Base-by-base conservation (phyloP, 2,888 invertebrate genomes). In the Monoplex corrugatus region DNA sequence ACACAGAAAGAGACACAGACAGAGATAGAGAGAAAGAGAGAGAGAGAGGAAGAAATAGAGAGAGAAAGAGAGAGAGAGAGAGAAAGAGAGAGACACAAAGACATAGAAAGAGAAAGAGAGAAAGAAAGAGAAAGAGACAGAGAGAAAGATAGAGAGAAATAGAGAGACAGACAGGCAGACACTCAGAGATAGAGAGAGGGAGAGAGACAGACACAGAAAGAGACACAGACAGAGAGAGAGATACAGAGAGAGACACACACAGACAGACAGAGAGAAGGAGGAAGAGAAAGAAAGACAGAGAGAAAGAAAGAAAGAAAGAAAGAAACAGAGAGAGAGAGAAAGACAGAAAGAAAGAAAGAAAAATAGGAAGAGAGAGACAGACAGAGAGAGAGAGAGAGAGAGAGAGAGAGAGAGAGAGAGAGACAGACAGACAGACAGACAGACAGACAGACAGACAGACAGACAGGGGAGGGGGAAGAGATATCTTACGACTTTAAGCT, bases 41-140 rank as follows among this genome's bases (percentile, higher is more conserved):
- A 10, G 44, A 44, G 82, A 43, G 40, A 80, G 44, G 16, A 44
- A 68, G 83, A 87, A 45, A 72, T 35, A 87, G 87, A 87, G 83
- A 38, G 78, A 87, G 50, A 87, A 50, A 50, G 78, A 87, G 78
- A 45, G 50, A 78, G 78, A 44, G 75, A 45, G 50, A 45, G 75
- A 44, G 75, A 45, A 50, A 75, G 72, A 44, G 45, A 75, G 45
- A 44, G 44, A 68, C 43, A 72, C 43, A 72, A 44, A 72, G 72
- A 72, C 43, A 72, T 40, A 72, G 32, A 72, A 40, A 43, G 57
- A 57, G 72, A 72, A 44, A 72, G 72, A 72, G 72, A 50, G 82
- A 40, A n/a, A 68, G 68, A 6, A 80, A 8, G 32, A 44, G 38
- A 43, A 50, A 50, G 50, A 1, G n/a, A 50, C 44, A 8, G 13